Conservation (phyloP, 2,888 invertebrate genomes). For the Nomada goodeniana region DNA sequence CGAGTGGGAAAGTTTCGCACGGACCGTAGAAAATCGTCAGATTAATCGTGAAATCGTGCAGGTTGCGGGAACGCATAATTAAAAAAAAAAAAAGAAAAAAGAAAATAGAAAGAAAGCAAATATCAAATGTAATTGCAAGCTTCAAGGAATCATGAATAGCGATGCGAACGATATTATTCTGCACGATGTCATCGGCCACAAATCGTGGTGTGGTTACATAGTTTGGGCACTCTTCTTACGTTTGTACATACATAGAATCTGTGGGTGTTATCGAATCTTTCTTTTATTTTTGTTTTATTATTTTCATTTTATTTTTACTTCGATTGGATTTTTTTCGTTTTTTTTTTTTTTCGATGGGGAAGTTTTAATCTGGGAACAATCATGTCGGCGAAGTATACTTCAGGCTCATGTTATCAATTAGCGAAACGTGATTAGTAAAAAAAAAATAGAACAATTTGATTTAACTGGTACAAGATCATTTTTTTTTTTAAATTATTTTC, state of each 20-base stretch:
- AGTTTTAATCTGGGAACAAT: not conserved
- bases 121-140: not conserved
- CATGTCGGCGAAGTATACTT: not conserved
- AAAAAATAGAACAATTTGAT: not conserved
- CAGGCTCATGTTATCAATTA: conserved; percentile 13
- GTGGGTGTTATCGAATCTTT: conserved; percentile 67
- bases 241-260: conserved; percentile 71
- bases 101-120: not conserved
- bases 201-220: conserved; percentile 69
- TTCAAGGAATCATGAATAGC: conserved; percentile 1
- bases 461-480: not conserved
- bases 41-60: conserved; percentile 71
- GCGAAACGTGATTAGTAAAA: not conserved
- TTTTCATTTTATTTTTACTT: not conserved
- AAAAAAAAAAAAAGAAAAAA: not conserved
- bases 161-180: conserved; percentile 27
- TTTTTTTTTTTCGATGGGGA: too few species aligned
- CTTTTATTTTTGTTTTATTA: conserved; percentile 44
- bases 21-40: conserved; percentile 60
- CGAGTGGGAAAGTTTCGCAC: conserved; percentile 24
- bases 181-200: conserved; percentile 69
- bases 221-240: conserved; percentile 69
- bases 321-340: conserved; percentile 1
- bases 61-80: conserved; percentile 39
- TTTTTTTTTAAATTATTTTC: not conserved